phyloP scores from a whole-genome alignment of 2,113 vertebrate genomes.

The Nesospiza acunhae region DNA sequence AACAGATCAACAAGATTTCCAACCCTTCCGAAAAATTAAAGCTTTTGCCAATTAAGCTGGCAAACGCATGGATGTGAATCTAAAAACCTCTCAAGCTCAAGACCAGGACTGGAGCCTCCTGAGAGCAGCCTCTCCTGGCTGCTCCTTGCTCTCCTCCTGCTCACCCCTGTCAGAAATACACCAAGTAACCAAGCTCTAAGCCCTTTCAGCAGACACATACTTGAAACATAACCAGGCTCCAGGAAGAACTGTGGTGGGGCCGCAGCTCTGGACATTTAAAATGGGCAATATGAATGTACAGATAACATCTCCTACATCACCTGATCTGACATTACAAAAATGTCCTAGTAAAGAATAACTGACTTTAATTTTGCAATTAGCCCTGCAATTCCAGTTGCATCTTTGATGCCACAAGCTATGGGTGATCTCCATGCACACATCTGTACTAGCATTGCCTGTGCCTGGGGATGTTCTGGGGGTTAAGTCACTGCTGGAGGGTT shows the following conservation, averaged over 20 bases:
- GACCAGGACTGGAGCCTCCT: slow-evolving; percentile 7
- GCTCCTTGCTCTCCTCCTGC: not conserved
- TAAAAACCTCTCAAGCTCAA: slow-evolving; percentile 41
- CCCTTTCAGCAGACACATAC: not conserved
- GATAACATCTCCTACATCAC: not conserved
- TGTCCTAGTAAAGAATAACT: not conserved
- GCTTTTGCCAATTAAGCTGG: slow-evolving; percentile 63
- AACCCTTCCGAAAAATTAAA: slow-evolving; percentile 59
- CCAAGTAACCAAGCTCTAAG: not conserved
- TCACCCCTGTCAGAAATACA: not conserved
- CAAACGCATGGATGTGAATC: slow-evolving; percentile 34
- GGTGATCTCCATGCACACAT: not conserved
- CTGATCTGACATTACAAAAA: not conserved
- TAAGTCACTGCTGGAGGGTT: not conserved
- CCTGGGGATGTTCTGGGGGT: not conserved
- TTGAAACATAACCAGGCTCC: not conserved
- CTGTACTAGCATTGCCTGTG: not conserved
- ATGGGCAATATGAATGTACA: not conserved
- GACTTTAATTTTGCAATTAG: slow-evolving; percentile 4
- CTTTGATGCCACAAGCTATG: not conserved
- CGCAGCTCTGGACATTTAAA: not conserved
- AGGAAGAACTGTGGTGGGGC: not conserved
- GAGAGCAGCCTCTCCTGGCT: slow-evolving; percentile 25
- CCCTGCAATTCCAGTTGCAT: not conserved
- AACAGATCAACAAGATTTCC: slow-evolving; percentile 60